Conservation (phyloP, 2,888 invertebrate species). For the Nudaria mundana region DNA sequence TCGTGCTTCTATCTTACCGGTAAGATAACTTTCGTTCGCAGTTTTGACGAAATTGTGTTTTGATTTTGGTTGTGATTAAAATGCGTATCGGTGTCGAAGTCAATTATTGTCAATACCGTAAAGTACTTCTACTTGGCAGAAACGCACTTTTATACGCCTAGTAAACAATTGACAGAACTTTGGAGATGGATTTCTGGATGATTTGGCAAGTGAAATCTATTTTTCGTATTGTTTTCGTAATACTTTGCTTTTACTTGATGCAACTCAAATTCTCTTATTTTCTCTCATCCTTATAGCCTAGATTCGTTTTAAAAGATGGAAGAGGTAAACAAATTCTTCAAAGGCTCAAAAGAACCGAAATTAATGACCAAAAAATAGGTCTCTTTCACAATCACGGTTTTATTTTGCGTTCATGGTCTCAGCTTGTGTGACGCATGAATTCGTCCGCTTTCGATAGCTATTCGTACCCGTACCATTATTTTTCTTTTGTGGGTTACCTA, state of each 20-base stretch:
- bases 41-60: not conserved
- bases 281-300: too few species aligned
- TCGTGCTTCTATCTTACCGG: constrained; percentile 11
- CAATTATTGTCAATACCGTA: not conserved
- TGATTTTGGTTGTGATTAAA: constrained; percentile 1
- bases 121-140: not conserved
- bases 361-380: constrained; percentile 48
- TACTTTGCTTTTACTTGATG: too few species aligned
- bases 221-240: too few species aligned
- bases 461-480: constrained; percentile 28
- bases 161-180: not conserved
- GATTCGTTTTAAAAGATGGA: too few species aligned
- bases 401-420: constrained; percentile 40
- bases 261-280: too few species aligned
- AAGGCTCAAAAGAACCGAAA: constrained; percentile 30
- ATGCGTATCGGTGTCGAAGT: not conserved
- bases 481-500: constrained; percentile 24
- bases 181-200: too few species aligned
- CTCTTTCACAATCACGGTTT: constrained; percentile 48
- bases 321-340: too few species aligned
- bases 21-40: not conserved
- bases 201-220: too few species aligned
- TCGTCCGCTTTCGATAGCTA: constrained; percentile 46
- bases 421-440: constrained; percentile 38
- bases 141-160: not conserved